Conservation (phyloP, 64 coral and sea anemone species). For the Stylophora pistillata region DNA sequence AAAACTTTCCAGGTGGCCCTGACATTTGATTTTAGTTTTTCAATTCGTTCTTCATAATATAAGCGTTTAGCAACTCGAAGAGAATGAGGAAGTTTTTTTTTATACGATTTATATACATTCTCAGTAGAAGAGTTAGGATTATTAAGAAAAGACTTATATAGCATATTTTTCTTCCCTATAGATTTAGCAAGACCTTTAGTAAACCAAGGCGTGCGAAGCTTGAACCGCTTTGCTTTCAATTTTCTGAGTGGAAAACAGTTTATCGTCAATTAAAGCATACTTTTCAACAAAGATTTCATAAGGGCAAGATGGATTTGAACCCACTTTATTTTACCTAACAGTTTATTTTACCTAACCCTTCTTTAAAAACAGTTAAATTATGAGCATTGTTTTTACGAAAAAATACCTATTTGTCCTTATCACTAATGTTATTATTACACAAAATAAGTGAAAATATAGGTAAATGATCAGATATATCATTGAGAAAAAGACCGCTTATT, state of each 20-base stretch:
- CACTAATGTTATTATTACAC: too few relatives aligned
- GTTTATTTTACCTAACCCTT: constrained; percentile 16
- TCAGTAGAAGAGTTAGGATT: constrained; percentile 15
- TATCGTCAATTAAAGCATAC: too few relatives aligned
- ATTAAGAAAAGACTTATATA: constrained; percentile 16
- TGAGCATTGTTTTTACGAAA: too few relatives aligned
- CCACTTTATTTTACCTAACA: too few relatives aligned
- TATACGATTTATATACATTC: constrained; percentile 18
- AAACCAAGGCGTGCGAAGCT: not conserved
- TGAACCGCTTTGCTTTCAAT: not conserved
- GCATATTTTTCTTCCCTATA: not conserved
- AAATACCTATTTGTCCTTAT: too few relatives aligned
- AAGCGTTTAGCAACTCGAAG: constrained; percentile 4
- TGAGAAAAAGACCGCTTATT: constrained; percentile 9
- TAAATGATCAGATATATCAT: too few relatives aligned
- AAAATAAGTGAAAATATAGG: too few relatives aligned
- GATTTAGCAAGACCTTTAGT: constrained; percentile 10
- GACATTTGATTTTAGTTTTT: too few relatives aligned
- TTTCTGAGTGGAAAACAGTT: too few relatives aligned
- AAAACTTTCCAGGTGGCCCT: constrained; percentile 26
- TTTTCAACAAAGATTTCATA: too few relatives aligned
- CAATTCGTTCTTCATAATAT: constrained; percentile 19
- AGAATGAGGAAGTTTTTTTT: too few relatives aligned
- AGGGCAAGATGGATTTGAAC: too few relatives aligned
- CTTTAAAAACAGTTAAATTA: constrained; percentile 28